Conservation (phyloP, 2,888 invertebrate genomes). For the Mesorhabditis spiculigera region DNA sequence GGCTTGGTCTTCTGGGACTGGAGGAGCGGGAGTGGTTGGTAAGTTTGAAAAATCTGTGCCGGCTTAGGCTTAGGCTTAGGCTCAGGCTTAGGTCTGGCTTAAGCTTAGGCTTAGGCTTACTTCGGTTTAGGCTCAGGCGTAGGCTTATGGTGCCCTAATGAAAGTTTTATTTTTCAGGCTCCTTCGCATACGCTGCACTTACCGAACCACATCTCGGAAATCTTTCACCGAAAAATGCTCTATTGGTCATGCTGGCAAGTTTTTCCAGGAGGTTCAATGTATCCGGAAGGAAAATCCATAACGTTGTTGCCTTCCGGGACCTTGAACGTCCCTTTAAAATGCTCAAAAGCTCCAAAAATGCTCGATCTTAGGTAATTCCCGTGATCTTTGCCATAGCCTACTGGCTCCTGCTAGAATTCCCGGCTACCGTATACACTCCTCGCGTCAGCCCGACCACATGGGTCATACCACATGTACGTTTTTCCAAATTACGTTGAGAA, state of each 20-base stretch:
- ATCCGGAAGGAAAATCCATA: not conserved
- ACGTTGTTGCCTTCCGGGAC: not conserved
- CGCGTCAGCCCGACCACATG: conserved; percentile 36
- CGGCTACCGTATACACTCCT: conserved; percentile 37
- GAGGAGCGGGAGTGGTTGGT: conserved; percentile 74
- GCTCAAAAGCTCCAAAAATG: not conserved
- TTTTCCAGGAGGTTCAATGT: not conserved
- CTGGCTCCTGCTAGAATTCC: conserved; percentile 32
- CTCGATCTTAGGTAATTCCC: not conserved
- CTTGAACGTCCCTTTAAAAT: not conserved
- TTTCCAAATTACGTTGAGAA: too few relatives aligned
- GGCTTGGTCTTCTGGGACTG: conserved; percentile 80
- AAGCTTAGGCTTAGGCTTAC: not conserved
- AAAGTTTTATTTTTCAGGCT: conserved; percentile 16
- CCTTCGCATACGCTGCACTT: conserved; percentile 64
- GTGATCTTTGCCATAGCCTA: conserved; percentile 20
- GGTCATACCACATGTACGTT: conserved; percentile 39
- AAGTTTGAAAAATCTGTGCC: conserved; percentile 62
- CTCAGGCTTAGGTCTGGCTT: too few relatives aligned
- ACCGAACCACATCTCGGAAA: conserved; percentile 65
- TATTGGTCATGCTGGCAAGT: conserved; percentile 70
- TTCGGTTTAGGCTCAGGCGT: not conserved
- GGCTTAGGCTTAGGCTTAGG: not conserved
- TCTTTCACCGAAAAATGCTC: conserved; percentile 61
- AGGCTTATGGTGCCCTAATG: not conserved